Conservation (phyloP, 1,140 invertebrate genomes). For the Anthonomus grandis region DNA sequence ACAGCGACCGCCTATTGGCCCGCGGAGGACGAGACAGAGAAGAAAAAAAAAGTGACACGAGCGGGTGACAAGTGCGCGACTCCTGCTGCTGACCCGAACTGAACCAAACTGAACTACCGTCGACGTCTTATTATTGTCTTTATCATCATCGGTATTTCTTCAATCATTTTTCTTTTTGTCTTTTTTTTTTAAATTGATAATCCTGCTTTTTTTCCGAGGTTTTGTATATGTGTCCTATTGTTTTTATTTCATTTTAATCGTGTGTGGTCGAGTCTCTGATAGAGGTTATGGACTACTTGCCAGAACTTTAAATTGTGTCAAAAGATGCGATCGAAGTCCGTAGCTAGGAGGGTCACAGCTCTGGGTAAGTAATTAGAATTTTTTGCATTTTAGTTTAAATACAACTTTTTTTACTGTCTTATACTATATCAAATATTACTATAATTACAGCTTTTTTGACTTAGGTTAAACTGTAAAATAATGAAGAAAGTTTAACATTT, state of each 20-base stretch:
- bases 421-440: neutral
- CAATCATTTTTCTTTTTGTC: too few relatives aligned
- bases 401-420: constrained; percentile 1
- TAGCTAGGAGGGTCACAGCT: constrained; percentile 54
- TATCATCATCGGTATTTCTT: too few relatives aligned
- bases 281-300: constrained; percentile 4
- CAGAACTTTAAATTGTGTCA: too few relatives aligned
- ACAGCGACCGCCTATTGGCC: constrained; percentile 43
- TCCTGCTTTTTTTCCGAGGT: too few relatives aligned
- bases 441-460: neutral
- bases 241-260: constrained; percentile 1
- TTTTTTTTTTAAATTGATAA: too few relatives aligned
- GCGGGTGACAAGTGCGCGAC: constrained; percentile 21
- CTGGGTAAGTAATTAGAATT: constrained; percentile 49
- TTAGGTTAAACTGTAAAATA: too few relatives aligned
- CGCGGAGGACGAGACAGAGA: constrained; percentile 32
- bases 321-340: constrained; percentile 55
- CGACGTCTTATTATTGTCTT: too few relatives aligned
- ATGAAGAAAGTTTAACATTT: too few relatives aligned
- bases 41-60: constrained; percentile 27
- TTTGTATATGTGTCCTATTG: too few relatives aligned
- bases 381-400: neutral
- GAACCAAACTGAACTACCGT: too few relatives aligned
- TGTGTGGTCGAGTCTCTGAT: constrained; percentile 10
- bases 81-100: too few relatives aligned